Evolutionary conservation across 2,888 invertebrate species (phyloP), one percentile per base, ranked within the genome.

Genomic region (Aleiodes alternator): DNA sequence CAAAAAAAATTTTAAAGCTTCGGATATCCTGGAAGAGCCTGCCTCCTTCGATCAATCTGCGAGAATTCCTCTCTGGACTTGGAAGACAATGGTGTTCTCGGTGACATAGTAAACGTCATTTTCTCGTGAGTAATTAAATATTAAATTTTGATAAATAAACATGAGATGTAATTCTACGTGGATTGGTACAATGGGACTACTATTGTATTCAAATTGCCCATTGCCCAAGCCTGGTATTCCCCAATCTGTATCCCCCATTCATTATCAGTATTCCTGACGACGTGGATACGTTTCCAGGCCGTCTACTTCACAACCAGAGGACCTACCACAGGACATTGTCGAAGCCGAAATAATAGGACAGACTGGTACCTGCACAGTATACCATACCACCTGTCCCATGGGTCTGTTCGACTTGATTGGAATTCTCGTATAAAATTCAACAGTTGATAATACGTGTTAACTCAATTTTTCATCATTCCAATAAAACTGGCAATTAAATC

Each of bases 11-110:
- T 43, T 43, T 69, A n/a, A 53, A 93, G 93, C 73, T 89, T 91
- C 75, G 92, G 93, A 16, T 92, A 91, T 80, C 90, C 91, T 69
- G 94, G 93, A 8, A 90, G 90, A 53, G 87, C 89, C 4, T 94
- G 94, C 86, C 88, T 94, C 69, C 90, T 93, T 72, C 90, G 93
- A 80, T 91, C 92, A 53, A 93, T 94, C 83, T 94, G 94, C 82
- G 94, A 94, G 86, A 91, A 92, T 73, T 91, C 92, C 59, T 90
- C 90, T 43, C 86, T 90, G 56, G 91, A 91, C 73, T 90, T 92
- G 78, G 87, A 90, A 75, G 91, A 92, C 84, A 93, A 93, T 85
- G 94, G 94, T n/a, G 86, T 94, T 11, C 83, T 94, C 71, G 94
- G 94, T 8, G 94, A 94, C 86, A 87, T 94, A 76, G 90, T 94